These are phyloP conservation scores for Hedychridium roseum DNA, from an alignment of 2,888 invertebrate species.

Conservation along the genomic window DNA sequence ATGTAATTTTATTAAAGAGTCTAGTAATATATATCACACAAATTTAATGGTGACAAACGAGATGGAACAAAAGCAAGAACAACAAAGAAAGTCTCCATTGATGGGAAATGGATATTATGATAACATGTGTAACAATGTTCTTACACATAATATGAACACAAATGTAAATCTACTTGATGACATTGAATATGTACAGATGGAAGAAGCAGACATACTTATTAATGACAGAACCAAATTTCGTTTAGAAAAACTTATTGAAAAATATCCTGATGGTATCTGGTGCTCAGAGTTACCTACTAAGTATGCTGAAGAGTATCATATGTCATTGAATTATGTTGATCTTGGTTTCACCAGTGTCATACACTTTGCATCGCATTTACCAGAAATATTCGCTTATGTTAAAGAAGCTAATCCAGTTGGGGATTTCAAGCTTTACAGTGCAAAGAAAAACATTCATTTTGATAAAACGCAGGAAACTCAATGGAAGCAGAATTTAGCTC, in stretches of 20 bases:
- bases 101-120: no score
- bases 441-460: slow-evolving; percentile 32
- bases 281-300: slow-evolving; percentile 50
- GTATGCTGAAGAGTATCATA: slow-evolving; percentile 45
- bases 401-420: slow-evolving; percentile 29
- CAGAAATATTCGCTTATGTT: slow-evolving; percentile 49
- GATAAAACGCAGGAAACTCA: slow-evolving; percentile 1
- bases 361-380: slow-evolving; percentile 46
- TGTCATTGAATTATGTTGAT: slow-evolving; percentile 46
- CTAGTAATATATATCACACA: no score
- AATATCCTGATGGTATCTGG: slow-evolving; percentile 54
- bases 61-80: no score
- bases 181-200: slow-evolving; percentile 1
- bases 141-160: no score
- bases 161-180: no score
- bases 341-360: slow-evolving; percentile 53
- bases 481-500: slow-evolving; percentile 21
- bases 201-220: slow-evolving; percentile 29
- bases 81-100: no score
- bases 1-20: slow-evolving; percentile 8
- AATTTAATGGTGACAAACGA: no score
- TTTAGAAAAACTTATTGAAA: slow-evolving; percentile 46
- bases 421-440: slow-evolving; percentile 45
- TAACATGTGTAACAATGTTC: no score
- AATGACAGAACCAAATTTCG: slow-evolving; percentile 38